Base-by-base conservation (phyloP, 2,797 vertebrate genomes). In the Scolopax bukidnonensis region DNA sequence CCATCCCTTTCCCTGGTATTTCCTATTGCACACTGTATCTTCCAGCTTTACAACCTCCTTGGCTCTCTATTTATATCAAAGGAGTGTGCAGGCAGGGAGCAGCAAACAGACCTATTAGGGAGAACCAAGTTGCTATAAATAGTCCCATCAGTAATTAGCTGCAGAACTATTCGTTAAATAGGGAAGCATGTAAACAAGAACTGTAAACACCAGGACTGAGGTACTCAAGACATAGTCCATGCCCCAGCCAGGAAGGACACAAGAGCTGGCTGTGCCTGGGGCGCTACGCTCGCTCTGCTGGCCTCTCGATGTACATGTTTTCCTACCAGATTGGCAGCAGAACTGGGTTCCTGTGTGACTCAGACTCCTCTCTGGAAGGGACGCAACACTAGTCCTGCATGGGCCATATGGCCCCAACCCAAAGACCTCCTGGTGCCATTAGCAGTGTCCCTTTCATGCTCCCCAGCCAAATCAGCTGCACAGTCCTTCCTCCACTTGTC, bases 121-220 rank as follows among this genome's bases (percentile, higher is more conserved):
- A 67, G 57, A 68, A 20, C 61, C 1, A 50, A 53, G 68, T 50
- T 87, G 86, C 89, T 89, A 36, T 74, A 70, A 93, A 89, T 57
- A 81, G 61, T 13, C 47, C 50, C 47, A 38, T 51, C 90, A 70
- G 84, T 43, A 75, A 76, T 86, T 51, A 86, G 81, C 89, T 60
- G 45, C 71, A 82, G 65, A 81, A 75, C 38, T 28, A 56, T 78
- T 79, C 7, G 3, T 93, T 85, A 82, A 60, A 60, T 65, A 21
- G 47, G 45, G 43, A 51, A 51, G 32, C n/a, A 16, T 3, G 15
- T 38, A 60, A 79, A 56, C 51, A 69, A 75, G 67, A 63, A 27
- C 64, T 53, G 60, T 50, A 41, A 40, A 18, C 12, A 4, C 17
- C 1, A 36, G 20, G 48, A 45, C 27, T 79, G 68, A 83, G 54